Percentiles rank a stretch among this genome's conserved stretches.
Evolutionary conservation across 2,113 vertebrate genomes (phyloP).

Genomic region (Varanus salvator): DNA sequence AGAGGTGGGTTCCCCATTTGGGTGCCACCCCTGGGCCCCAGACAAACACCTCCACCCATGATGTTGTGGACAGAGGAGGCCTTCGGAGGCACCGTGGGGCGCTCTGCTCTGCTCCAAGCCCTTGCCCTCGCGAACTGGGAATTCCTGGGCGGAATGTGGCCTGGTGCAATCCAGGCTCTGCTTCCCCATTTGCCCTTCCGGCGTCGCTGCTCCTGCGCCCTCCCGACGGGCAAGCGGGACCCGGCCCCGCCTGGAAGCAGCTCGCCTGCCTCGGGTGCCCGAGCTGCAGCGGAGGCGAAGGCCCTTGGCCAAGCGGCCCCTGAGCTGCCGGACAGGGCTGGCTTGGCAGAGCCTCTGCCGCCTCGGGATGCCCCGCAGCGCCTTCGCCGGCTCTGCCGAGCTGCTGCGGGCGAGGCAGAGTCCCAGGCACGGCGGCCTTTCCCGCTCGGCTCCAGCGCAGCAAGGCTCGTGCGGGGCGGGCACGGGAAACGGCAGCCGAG

Average conservation of each 20-base stretch:
- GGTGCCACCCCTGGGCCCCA: neutral
- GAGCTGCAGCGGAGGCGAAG: neutral
- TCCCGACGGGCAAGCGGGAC: too few relatives aligned
- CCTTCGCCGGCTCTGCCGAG: neutral
- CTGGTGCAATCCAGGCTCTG: neutral
- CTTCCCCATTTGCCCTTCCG: neutral
- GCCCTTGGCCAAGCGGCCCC: too few relatives aligned
- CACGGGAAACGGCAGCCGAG: neutral
- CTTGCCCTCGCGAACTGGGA: neutral
- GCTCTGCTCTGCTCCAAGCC: neutral
- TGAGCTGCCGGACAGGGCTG: too few relatives aligned
- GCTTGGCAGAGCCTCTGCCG: too few relatives aligned
- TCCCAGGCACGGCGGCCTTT: neutral
- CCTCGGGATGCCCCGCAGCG: too few relatives aligned
- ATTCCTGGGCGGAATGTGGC: neutral
- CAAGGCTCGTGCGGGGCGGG: neutral
- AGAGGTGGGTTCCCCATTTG: too few relatives aligned
- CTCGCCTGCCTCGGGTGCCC: neutral
- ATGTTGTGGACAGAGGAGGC: neutral
- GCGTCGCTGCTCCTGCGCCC: neutral
- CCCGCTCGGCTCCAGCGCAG: neutral
- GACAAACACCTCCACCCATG: too few relatives aligned
- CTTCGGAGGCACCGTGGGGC: neutral
- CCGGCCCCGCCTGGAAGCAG: neutral
- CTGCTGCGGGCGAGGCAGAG: neutral